Percentiles rank a stretch among this genome's conserved stretches.
Conservation (phyloP, 2,113 vertebrate genomes). For the Nansenia antarctica region DNA sequence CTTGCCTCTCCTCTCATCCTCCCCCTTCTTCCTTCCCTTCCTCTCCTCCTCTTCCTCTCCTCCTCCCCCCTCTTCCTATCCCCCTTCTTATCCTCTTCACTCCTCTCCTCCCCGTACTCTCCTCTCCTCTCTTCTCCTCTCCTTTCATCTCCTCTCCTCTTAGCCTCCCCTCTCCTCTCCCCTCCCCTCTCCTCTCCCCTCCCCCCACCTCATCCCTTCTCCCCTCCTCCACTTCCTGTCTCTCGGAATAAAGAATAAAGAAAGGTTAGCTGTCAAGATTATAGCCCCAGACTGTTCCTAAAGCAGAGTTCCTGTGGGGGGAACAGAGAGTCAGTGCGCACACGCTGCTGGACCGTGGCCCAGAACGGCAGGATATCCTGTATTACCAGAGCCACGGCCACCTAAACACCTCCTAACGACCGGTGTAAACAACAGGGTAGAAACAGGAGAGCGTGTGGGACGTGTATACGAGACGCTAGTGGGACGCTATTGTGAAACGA, state of each 20-base stretch:
- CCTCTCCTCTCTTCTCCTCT: no score
- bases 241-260: not conserved
- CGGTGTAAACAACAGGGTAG: conserved; percentile 31
- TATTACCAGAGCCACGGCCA: conserved; percentile 50
- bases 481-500: no score
- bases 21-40: not conserved
- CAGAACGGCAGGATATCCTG: conserved; percentile 64
- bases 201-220: not conserved
- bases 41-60: not conserved
- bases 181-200: no score
- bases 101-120: no score
- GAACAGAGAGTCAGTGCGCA: not conserved
- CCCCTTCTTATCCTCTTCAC: not conserved
- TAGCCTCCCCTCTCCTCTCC: no score
- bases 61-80: no score
- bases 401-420: conserved; percentile 53
- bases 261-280: not conserved
- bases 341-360: conserved; percentile 48
- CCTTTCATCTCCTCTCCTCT: no score
- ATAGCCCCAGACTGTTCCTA: not conserved
- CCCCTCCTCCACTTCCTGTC: not conserved
- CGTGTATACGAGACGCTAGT: no score
- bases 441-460: no score
- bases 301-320: not conserved
- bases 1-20: no score